Conservation (phyloP, 1,140 invertebrate genomes). For the Tribolium castaneum region DNA sequence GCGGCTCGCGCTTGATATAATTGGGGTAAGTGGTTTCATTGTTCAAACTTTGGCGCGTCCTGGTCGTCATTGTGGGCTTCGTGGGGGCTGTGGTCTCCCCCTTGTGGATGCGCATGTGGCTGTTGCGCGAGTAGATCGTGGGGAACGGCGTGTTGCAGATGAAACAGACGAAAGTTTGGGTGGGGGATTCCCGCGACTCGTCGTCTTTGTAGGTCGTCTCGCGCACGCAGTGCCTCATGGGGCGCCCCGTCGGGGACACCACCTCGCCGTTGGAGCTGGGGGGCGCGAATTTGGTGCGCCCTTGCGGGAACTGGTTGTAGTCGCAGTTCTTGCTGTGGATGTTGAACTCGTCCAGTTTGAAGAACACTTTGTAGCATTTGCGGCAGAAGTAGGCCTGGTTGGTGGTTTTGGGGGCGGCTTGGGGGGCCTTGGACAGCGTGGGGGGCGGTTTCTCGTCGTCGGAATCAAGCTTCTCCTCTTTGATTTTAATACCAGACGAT, state of each 20-base stretch:
- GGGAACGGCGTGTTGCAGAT: constrained; percentile 61
- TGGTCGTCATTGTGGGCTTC: background rate
- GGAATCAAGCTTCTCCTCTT: constrained; percentile 52
- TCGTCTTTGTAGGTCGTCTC: constrained; percentile 58
- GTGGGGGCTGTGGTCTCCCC: constrained; percentile 39
- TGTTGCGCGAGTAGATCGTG: constrained; percentile 61
- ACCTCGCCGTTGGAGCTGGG: constrained; percentile 46
- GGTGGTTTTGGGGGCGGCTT: constrained; percentile 44
- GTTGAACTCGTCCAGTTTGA: constrained; percentile 62
- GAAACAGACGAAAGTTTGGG: constrained; percentile 54
- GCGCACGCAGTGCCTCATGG: constrained; percentile 56
- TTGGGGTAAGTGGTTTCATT: background rate
- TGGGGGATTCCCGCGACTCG: constrained; percentile 36
- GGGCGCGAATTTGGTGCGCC: background rate
- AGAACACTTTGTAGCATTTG: constrained; percentile 63
- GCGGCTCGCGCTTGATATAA: constrained; percentile 58
- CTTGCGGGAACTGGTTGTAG: constrained; percentile 45
- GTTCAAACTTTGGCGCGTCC: background rate
- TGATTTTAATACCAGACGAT: constrained; percentile 50
- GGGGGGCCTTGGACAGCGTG: background rate
- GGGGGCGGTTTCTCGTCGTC: constrained; percentile 1
- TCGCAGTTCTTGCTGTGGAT: constrained; percentile 59
- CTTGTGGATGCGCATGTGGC: constrained; percentile 62
- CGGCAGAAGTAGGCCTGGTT: constrained; percentile 62
- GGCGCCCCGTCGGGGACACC: constrained; percentile 53